Evolutionary conservation across 2,888 invertebrate genomes (phyloP).

Genomic region (Gisinianus flammeolus): DNA sequence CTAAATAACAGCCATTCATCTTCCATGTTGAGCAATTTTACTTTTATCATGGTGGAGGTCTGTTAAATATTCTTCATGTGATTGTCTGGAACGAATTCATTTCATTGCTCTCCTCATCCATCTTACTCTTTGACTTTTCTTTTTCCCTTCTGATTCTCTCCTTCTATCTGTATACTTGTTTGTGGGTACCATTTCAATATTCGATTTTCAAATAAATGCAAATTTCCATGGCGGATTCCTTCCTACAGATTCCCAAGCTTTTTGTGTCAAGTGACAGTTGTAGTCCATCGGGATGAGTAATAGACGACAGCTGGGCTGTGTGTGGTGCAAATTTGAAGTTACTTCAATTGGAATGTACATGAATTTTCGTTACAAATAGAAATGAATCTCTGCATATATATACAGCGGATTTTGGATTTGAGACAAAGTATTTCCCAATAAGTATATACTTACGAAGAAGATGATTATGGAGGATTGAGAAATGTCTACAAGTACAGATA

Average conservation of each 20-base stretch:
- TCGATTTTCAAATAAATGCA: neutral
- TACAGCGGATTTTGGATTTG: neutral
- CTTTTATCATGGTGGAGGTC: neutral
- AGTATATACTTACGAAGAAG: too few relatives aligned
- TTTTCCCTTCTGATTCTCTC: neutral
- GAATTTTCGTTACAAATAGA: too few relatives aligned
- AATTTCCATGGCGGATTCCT: neutral
- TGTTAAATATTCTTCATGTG: neutral
- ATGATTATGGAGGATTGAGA: too few relatives aligned
- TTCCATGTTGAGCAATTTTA: neutral
- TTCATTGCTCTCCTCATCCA: neutral
- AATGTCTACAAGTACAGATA: neutral
- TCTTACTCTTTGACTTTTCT: neutral
- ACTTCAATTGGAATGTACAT: neutral
- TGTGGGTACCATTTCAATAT: neutral
- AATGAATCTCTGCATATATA: neutral
- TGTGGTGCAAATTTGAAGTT: neutral
- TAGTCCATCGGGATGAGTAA: neutral
- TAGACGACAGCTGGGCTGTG: neutral
- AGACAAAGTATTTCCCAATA: neutral
- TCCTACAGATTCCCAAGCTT: neutral
- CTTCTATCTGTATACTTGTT: too few relatives aligned
- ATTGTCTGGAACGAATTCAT: conserved; percentile 9
- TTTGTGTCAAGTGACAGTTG: neutral
- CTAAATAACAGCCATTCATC: neutral